Base-by-base conservation (phyloP, 92 coral and sea anemone genomes). In the Parazoanthus darwini region DNA sequence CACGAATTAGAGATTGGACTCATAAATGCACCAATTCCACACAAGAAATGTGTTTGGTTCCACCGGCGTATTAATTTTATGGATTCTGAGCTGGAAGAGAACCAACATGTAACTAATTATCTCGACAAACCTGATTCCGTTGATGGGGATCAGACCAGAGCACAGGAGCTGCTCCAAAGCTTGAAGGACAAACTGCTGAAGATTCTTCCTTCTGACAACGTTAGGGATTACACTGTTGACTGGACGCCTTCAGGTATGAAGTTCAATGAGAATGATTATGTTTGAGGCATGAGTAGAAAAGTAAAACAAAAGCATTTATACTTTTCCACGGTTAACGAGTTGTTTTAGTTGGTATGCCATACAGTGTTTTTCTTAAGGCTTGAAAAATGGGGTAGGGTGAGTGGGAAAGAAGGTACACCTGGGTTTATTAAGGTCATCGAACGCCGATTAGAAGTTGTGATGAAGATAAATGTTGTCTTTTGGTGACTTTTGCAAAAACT, bases 21-120 rank as follows among this genome's bases (percentile, higher is more conserved):
- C 70, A 38, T 95, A 0, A 43, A 58, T 50, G 90, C 92, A 48
- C 87, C 86, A 74, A 82, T 87, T 85, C 91, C 88, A 50, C 51
- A 85, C 74, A 79, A 87, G 58, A 93, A 94, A 33, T 95, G 96
- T 80, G 81, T 90, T n/a, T 95, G 98, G 98, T 86, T 95, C 46
- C 98, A 91, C 84, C 92, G 98, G 20, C 79, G 84, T 36, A 90
- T 95, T 79, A 91, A 85, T 65, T 78, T 93, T 48, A 65, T 82
- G 50, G 78, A 86, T 67, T 36, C 59, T 7, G 89, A 71, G 63
- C 26, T 73, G 25, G 72, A 80, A n/a, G 77, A 79, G 11, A 77
- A 79, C 76, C 88, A 88, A 26, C 84, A 88, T 15, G 85, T 79
- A 35, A 9, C 74, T 5, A 91, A 85, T 11, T 91, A 91, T 50